These are phyloP conservation scores for Acanthococcus lagerstroemiae DNA, from an alignment of 2,888 invertebrate species.

Conservation along the genomic window DNA sequence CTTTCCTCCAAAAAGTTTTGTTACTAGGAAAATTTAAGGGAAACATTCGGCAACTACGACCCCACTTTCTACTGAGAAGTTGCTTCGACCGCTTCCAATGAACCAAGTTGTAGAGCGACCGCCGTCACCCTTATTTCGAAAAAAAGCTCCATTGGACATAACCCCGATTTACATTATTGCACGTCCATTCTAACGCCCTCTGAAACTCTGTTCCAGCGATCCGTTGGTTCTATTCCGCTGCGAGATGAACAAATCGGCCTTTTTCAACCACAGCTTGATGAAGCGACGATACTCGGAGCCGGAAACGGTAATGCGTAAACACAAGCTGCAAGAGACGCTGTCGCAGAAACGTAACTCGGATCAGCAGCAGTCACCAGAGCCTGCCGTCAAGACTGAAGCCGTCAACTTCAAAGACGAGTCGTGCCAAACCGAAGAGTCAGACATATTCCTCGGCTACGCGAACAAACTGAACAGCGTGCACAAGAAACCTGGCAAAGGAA, in stretches of 20 bases:
- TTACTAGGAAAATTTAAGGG: no score
- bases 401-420: constrained; percentile 11
- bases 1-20: no score
- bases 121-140: no score
- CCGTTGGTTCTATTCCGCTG: constrained; percentile 4
- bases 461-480: not conserved
- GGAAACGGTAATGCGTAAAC: constrained; percentile 27
- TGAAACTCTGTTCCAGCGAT: constrained; percentile 12
- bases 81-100: no score
- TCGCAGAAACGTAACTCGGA: not conserved
- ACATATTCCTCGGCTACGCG: not conserved
- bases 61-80: no score
- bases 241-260: constrained; percentile 17
- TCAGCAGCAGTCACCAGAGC: no score
- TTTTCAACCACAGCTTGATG: constrained; percentile 19
- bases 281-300: constrained; percentile 28
- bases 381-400: not conserved
- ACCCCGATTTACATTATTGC: no score
- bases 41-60: no score
- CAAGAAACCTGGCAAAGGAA: not conserved
- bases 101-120: no score
- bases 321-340: constrained; percentile 10
- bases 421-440: constrained; percentile 13
- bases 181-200: no score
- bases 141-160: no score